A percentile compares a stretch with the other conserved stretches of the same genome.
phyloP scores from a whole-genome alignment of 2,888 invertebrate species.

The Andrena marginata region DNA sequence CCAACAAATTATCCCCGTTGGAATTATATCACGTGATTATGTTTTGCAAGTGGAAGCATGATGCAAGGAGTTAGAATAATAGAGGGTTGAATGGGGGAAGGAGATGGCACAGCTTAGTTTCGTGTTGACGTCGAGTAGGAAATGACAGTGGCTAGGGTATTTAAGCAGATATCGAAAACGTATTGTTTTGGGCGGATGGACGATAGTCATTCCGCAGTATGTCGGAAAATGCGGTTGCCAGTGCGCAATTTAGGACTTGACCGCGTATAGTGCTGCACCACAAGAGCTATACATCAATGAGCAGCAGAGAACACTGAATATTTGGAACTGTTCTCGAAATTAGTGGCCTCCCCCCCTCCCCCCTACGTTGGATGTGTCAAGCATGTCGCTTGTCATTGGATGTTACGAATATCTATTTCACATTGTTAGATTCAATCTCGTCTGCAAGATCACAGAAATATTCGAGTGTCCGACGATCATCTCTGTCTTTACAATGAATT shows the following conservation, averaged over 20 bases:
- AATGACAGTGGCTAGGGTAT: slow-evolving; percentile 28
- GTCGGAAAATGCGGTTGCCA: slow-evolving; percentile 47
- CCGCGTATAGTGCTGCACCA: slow-evolving; percentile 6
- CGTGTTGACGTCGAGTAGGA: slow-evolving; percentile 12
- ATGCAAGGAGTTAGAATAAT: neutral
- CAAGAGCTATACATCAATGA: slow-evolving; percentile 6
- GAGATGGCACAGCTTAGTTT: slow-evolving; percentile 5
- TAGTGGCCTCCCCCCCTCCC: neutral
- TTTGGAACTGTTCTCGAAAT: slow-evolving; percentile 29
- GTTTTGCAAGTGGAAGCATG: too few relatives aligned
- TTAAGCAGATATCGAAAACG: slow-evolving; percentile 55
- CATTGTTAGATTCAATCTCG: neutral
- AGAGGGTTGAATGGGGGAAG: neutral
- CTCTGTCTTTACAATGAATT: too few relatives aligned
- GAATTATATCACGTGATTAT: too few relatives aligned
- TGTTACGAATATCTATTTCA: neutral
- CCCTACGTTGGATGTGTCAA: neutral
- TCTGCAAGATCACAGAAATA: neutral
- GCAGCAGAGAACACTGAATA: slow-evolving; percentile 9
- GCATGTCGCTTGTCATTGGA: neutral
- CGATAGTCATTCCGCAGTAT: slow-evolving; percentile 42
- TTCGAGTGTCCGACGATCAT: neutral
- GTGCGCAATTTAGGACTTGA: slow-evolving; percentile 32
- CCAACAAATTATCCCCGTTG: too few relatives aligned
- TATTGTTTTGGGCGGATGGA: slow-evolving; percentile 47